Evolutionary conservation across 2,888 invertebrate genomes (phyloP).

Genomic region (Limnephilus marmoratus): DNA sequence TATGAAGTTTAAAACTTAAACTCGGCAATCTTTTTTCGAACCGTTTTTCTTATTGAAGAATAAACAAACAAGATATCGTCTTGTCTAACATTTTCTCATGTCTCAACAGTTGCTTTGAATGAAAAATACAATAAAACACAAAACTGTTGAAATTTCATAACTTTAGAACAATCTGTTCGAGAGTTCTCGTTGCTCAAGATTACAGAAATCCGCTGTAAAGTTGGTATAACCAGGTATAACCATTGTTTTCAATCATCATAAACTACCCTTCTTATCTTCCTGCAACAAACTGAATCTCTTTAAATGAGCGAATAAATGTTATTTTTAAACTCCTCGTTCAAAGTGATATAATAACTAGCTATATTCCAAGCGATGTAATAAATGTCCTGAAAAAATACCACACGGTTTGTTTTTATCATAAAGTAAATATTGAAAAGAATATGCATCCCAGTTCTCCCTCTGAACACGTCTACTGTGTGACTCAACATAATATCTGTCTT

Average conservation of each 20-base stretch:
- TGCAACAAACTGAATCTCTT: background rate
- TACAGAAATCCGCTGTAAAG: no score
- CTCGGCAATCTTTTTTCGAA: no score
- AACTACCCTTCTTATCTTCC: background rate
- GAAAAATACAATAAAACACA: no score
- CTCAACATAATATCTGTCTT: slow-evolving; percentile 18
- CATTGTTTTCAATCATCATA: background rate
- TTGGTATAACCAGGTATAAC: background rate
- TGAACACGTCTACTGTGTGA: background rate
- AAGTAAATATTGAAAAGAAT: background rate
- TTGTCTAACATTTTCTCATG: no score
- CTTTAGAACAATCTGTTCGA: no score
- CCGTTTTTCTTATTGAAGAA: no score
- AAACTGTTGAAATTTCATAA: background rate
- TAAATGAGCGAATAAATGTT: background rate
- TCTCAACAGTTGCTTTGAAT: no score
- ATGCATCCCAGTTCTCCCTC: background rate
- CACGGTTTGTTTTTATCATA: background rate
- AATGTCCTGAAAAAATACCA: background rate
- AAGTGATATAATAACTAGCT: no score
- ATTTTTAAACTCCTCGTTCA: background rate
- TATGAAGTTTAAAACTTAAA: no score
- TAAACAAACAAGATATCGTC: no score
- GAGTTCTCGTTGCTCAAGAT: no score
- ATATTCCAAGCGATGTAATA: background rate